phyloP scores from a whole-genome alignment of 2,113 vertebrate species.

The Cyprinodon variegatus region DNA sequence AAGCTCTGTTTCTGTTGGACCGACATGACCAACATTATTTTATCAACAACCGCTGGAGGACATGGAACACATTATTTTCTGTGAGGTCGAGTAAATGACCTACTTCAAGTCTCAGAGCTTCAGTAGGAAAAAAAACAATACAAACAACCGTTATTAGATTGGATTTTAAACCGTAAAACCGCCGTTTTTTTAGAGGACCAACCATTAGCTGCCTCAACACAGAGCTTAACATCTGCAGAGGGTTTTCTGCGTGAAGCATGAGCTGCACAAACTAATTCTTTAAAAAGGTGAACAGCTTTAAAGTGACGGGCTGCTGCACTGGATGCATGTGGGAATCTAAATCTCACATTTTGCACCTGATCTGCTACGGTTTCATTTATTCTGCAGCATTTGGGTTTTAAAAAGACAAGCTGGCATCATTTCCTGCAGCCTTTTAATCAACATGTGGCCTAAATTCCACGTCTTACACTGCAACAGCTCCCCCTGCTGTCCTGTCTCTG shows the following conservation, averaged over 20 bases:
- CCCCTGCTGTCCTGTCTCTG: neutral
- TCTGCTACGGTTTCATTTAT: neutral
- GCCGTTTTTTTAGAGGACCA: no score
- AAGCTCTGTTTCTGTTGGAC: conserved; percentile 1
- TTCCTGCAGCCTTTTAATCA: neutral
- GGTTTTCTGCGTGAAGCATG: no score
- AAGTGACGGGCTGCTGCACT: neutral
- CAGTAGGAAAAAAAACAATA: no score
- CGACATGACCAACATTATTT: conserved; percentile 1
- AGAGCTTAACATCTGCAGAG: no score
- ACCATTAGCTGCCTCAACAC: no score
- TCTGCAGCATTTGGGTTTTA: neutral
- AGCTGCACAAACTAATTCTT: no score
- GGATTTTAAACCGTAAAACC: no score
- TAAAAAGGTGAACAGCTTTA: no score
- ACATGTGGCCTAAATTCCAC: neutral
- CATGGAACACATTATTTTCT: neutral
- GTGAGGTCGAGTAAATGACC: neutral
- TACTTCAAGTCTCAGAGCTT: neutral
- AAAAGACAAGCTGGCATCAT: neutral
- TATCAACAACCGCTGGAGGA: neutral
- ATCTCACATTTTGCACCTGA: neutral
- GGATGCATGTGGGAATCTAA: neutral
- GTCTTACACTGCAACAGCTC: neutral
- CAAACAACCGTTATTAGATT: no score